A percentile compares a stretch with the other conserved stretches of the same genome.
phyloP scores from a whole-genome alignment of 2,113 vertebrate genomes.

The Corydoras maculifer region DNA sequence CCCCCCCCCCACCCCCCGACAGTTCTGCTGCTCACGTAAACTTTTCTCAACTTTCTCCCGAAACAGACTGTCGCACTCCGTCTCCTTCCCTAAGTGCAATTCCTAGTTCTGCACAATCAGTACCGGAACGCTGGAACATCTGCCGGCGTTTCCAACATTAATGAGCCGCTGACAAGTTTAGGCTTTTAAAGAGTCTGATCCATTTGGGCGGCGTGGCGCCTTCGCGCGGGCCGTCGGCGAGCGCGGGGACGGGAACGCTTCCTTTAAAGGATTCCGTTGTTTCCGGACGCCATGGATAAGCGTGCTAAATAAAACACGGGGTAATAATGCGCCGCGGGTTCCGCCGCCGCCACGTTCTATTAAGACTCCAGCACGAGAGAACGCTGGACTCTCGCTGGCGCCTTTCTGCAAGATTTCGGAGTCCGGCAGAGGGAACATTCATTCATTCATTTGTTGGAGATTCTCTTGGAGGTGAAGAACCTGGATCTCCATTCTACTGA shows the following conservation, averaged over 20 bases:
- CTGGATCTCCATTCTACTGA: no score
- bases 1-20: not conserved
- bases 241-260: not conserved
- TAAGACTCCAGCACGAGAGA: slow-evolving; percentile 34
- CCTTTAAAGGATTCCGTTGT: slow-evolving; percentile 31
- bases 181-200: slow-evolving; percentile 41
- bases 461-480: no score
- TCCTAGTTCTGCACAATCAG: slow-evolving; percentile 40
- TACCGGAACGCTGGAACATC: slow-evolving; percentile 28
- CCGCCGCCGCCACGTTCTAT: slow-evolving; percentile 25
- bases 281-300: slow-evolving; percentile 26
- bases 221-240: not conserved
- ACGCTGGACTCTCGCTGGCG: not conserved
- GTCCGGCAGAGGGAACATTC: no score
- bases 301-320: slow-evolving; percentile 42
- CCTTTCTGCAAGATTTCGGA: no score
- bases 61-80: not conserved
- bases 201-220: not conserved
- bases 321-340: slow-evolving; percentile 29
- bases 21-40: not conserved
- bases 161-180: slow-evolving; percentile 45
- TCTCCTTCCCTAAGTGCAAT: slow-evolving; percentile 38
- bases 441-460: no score
- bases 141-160: slow-evolving; percentile 43
- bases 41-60: not conserved